Base-by-base conservation (phyloP, 2,113 vertebrate species). In the Gopherus flavomarginatus region DNA sequence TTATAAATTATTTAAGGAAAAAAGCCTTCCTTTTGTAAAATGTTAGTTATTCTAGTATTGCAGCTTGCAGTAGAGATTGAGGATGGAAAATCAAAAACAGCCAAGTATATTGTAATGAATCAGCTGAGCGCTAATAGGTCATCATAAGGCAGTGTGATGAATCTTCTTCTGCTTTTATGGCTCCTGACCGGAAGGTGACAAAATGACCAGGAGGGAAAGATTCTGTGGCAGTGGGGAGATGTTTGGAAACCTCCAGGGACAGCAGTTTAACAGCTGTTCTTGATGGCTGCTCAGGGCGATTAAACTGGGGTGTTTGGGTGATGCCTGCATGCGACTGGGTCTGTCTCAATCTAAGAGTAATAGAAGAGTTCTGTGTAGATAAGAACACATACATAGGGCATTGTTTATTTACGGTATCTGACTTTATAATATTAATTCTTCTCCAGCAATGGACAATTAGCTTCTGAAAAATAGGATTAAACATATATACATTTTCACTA, bases 1-100 rank as follows among this genome's bases (percentile, higher is more conserved):
- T 83, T 84, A 29, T 92, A 72, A 94, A 96, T 97, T 92, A 92
- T 95, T 96, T 91, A 92, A 97, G 96, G 90, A 81, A 75, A 95
- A 78, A 9, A 24, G 7, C 27, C 65, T 13, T 62, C 27, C 29
- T 72, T 81, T 47, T 44, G 75, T 47, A 47, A 78, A 78, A 26
- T 47, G 42, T 42, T 35, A 11, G 42, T 81, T 91, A 44, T 87
- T 93, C 93, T 11, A 26, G 75, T 90, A 92, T 31, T 29, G 38
- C 90, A 90, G 93, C 54, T 80, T 92, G 92, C 88, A 94, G 59
- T 47, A 75, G 62, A 97, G 88, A 81, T 75, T 83, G 69, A 19
- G 44, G 80, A 86, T 50, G 53, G 52, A 83, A 62, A 94, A 86
- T 91, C 86, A 93, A 96, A 95, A 97, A 75, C 59, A 93, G 59